These are phyloP conservation scores for Copidosoma aretas DNA, from an alignment of 2,888 invertebrate species.

Conservation along the genomic window DNA sequence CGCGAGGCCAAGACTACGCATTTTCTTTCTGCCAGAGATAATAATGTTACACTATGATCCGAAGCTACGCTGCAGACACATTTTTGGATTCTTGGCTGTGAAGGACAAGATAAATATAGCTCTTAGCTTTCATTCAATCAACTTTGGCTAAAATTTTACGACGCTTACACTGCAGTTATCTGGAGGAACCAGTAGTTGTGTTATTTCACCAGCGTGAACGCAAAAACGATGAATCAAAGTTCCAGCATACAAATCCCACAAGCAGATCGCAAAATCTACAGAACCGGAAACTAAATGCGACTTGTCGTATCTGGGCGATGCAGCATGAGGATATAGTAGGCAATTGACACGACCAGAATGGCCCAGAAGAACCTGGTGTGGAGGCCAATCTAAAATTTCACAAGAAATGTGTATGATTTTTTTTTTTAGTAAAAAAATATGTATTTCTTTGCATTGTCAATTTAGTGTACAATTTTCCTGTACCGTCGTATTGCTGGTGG, in stretches of 20 bases:
- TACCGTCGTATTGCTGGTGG: slow-evolving; percentile 81
- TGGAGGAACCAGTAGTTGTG: slow-evolving; percentile 92
- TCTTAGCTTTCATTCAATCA: too few species aligned
- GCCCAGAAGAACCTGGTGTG: slow-evolving; percentile 85
- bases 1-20: slow-evolving; percentile 92
- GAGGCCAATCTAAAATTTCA: slow-evolving; percentile 77
- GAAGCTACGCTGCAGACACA: slow-evolving; percentile 96
- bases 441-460: too few species aligned
- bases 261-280: slow-evolving; percentile 95
- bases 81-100: slow-evolving; percentile 87
- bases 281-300: slow-evolving; percentile 93
- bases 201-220: slow-evolving; percentile 97
- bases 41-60: slow-evolving; percentile 94
- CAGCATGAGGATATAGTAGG: slow-evolving; percentile 91
- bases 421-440: too few species aligned
- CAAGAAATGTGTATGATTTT: slow-evolving; percentile 20
- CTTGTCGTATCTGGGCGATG: slow-evolving; percentile 87
- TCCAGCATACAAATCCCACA: slow-evolving; percentile 95
- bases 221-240: slow-evolving; percentile 91
- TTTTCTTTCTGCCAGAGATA: slow-evolving; percentile 91
- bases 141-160: too few species aligned
- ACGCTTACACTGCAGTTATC: slow-evolving; percentile 83
- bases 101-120: neutral
- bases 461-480: neutral
- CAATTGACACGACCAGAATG: slow-evolving; percentile 95